These are phyloP conservation scores for Mythimna loreyi DNA, from an alignment of 2,888 invertebrate genomes.

Conservation along the genomic window DNA sequence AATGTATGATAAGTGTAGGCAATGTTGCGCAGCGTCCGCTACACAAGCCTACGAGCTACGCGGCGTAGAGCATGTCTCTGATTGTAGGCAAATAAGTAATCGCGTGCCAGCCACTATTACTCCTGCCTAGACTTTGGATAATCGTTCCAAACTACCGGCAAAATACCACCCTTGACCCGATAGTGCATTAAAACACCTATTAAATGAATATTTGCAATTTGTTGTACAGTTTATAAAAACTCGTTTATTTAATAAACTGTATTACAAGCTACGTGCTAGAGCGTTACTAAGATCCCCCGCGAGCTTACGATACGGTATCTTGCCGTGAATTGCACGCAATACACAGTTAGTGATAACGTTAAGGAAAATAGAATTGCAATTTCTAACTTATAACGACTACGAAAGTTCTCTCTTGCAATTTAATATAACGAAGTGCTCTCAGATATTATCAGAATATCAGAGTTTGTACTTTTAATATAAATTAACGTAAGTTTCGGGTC, in stretches of 20 bases:
- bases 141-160: slow-evolving; percentile 78
- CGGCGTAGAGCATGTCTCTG: slow-evolving; percentile 47
- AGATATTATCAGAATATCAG: slow-evolving; percentile 28
- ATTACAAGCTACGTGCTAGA: slow-evolving; percentile 23
- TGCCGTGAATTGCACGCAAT: slow-evolving; percentile 47
- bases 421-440: slow-evolving; percentile 5
- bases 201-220: slow-evolving; percentile 68
- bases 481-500: slow-evolving; percentile 65
- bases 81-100: slow-evolving; percentile 66
- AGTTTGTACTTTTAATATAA: slow-evolving; percentile 50
- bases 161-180: slow-evolving; percentile 81
- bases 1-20: neutral
- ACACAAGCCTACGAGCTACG: slow-evolving; percentile 40
- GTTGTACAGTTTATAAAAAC: slow-evolving; percentile 39
- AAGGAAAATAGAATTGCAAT: slow-evolving; percentile 36
- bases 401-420: slow-evolving; percentile 9
- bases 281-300: slow-evolving; percentile 23
- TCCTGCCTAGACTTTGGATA: slow-evolving; percentile 79
- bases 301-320: slow-evolving; percentile 46
- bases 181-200: slow-evolving; percentile 71
- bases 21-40: slow-evolving; percentile 21
- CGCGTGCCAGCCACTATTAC: slow-evolving; percentile 81
- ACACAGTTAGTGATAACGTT: slow-evolving; percentile 33
- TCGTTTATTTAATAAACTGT: slow-evolving; percentile 47
- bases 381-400: slow-evolving; percentile 19